phyloP scores from a whole-genome alignment of 2,888 invertebrate species.

The Idaea aversata region DNA sequence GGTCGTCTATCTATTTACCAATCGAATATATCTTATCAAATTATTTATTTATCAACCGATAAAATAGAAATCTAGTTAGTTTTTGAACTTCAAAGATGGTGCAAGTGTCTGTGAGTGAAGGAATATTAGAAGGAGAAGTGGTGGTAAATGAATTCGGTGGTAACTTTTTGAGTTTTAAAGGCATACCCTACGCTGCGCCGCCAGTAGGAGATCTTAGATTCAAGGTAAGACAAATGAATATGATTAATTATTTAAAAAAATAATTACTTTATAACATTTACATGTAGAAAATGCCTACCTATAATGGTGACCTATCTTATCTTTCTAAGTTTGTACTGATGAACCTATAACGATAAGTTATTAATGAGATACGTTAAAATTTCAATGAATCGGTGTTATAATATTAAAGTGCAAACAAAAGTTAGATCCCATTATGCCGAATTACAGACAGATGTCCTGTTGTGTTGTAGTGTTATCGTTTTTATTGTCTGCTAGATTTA shows the following conservation, averaged over 20 bases:
- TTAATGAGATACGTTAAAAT: too few species aligned
- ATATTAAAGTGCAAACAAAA: too few species aligned
- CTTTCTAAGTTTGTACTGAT: too few species aligned
- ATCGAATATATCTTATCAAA: neutral
- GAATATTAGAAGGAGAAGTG: constrained; percentile 47
- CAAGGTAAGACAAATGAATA: constrained; percentile 38
- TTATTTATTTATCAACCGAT: neutral
- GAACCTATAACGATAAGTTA: too few species aligned
- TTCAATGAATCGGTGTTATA: too few species aligned
- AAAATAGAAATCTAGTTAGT: neutral
- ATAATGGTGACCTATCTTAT: too few species aligned
- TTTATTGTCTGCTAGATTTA: neutral
- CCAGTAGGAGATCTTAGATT: constrained; percentile 56
- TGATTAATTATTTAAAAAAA: neutral
- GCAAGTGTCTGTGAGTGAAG: constrained; percentile 43
- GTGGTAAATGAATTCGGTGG: constrained; percentile 44
- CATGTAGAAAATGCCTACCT: too few species aligned
- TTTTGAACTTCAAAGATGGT: constrained; percentile 27
- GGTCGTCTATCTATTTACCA: neutral
- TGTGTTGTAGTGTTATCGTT: neutral
- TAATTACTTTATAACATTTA: neutral
- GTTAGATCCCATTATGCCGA: too few species aligned
- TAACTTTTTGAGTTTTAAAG: constrained; percentile 54
- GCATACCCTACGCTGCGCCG: constrained; percentile 61
- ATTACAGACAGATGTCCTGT: neutral